phyloP scores from a whole-genome alignment of 2,113 vertebrate genomes.

The Ciconia boyciana region DNA sequence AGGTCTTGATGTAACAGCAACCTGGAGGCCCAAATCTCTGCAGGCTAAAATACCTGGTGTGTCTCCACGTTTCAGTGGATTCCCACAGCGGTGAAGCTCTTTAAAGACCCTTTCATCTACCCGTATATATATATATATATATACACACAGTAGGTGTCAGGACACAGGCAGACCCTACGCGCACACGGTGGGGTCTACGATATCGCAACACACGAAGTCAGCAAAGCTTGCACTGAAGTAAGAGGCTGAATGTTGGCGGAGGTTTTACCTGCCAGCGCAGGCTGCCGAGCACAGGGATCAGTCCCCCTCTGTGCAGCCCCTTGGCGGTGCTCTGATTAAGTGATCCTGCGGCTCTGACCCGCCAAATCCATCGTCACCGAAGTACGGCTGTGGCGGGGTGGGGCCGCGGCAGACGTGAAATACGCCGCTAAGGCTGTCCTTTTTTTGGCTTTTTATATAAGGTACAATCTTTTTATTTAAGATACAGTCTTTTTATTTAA shows the following conservation, averaged over 20 bases:
- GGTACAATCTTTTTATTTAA: not conserved
- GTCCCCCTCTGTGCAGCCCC: not conserved
- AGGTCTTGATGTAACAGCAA: fast-evolving
- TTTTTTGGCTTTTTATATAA: not conserved
- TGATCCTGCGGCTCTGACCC: not conserved
- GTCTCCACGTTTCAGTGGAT: not conserved
- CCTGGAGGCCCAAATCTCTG: too few relatives aligned
- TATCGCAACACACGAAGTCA: fast-evolving
- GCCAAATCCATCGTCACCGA: too few relatives aligned
- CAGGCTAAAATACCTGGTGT: fast-evolving
- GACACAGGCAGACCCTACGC: fast-evolving
- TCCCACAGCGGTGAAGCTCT: not conserved
- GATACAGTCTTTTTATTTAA: not conserved
- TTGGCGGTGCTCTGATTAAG: not conserved
- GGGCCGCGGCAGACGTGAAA: not conserved
- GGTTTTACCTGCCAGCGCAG: not conserved
- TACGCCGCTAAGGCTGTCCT: not conserved
- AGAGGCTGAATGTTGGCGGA: not conserved
- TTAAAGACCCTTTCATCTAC: fast-evolving
- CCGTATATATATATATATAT: fast-evolving
- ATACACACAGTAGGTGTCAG: fast-evolving
- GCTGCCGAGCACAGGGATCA: not conserved
- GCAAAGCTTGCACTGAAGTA: not conserved
- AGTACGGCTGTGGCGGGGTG: not conserved
- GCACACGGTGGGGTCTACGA: not conserved